A percentile compares a stretch with the other conserved stretches of the same genome.
phyloP scores from a whole-genome alignment of 2,888 invertebrate genomes.

The Thysanoteuthis rhombus region DNA sequence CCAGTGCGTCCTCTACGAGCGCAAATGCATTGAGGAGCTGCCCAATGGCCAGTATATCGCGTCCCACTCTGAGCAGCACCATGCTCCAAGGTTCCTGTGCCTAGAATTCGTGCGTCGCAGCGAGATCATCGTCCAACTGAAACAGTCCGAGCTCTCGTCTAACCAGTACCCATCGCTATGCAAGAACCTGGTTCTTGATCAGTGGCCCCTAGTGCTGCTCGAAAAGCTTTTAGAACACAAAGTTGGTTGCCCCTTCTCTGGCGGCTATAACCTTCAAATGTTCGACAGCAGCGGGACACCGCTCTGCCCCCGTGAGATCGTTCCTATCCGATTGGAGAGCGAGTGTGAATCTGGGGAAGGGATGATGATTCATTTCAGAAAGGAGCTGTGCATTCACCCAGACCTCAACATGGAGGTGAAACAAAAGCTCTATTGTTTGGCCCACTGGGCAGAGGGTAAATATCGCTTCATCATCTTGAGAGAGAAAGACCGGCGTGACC shows the following conservation, averaged over 20 bases:
- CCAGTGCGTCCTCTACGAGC: neutral
- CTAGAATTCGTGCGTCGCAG: slow-evolving; percentile 55
- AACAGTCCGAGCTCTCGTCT: slow-evolving; percentile 35
- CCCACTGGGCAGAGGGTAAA: slow-evolving; percentile 50
- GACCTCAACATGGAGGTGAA: slow-evolving; percentile 41
- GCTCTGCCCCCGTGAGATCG: slow-evolving; percentile 38
- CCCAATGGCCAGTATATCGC: slow-evolving; percentile 21
- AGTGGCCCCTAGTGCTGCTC: slow-evolving; percentile 51
- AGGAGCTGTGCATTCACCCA: slow-evolving; percentile 45
- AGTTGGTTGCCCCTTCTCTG: slow-evolving; percentile 45
- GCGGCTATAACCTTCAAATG: slow-evolving; percentile 45
- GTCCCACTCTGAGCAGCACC: neutral
- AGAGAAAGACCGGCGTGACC: neutral
- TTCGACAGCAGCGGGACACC: slow-evolving; percentile 39
- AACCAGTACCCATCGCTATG: slow-evolving; percentile 39
- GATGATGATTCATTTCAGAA: slow-evolving; percentile 54
- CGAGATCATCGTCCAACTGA: slow-evolving; percentile 57
- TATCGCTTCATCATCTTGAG: slow-evolving; percentile 51
- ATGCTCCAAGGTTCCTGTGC: slow-evolving; percentile 46
- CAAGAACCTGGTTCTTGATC: slow-evolving; percentile 50
- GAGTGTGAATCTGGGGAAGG: slow-evolving; percentile 59
- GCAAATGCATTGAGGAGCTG: slow-evolving; percentile 22
- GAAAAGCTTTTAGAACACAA: slow-evolving; percentile 24
- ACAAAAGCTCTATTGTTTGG: slow-evolving; percentile 50
- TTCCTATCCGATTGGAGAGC: slow-evolving; percentile 54